Base-by-base conservation (phyloP, 2,113 vertebrate genomes). In the Poeciliopsis prolifica region DNA sequence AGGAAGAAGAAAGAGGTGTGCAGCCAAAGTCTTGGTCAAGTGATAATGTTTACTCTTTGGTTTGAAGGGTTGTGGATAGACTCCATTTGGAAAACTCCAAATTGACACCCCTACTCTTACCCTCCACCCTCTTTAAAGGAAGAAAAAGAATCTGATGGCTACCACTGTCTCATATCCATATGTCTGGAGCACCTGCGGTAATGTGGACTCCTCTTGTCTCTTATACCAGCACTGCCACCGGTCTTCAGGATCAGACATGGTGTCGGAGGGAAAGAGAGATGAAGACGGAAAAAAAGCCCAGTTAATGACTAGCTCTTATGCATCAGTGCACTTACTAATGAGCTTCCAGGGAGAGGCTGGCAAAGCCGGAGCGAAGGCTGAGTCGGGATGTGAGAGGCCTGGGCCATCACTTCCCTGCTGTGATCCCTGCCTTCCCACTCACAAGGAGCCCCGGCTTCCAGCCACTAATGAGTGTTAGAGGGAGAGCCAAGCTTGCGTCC, bases 291-390 rank as follows among this genome's bases (percentile, higher is more conserved):
- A 89, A 90, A 92, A 96, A 96, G 96, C 95, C 95, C 95, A 96
- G 96, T 96, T 98, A 99, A 99, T 98, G 97, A 98, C 97, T 96
- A 97, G 97, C 96, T 98, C 97, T 99, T 98, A 98, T 98, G 98
- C 97, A 99, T 99, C 97, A 97, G 95, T 97, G 97, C 96, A 95
- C 96, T 95, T 98, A 96, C 98, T 99, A 99, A 99, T 99, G 98
- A 99, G 97, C 98, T 99, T 97, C 96, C 96, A 97, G 96, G 96
- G 95, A 97, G 95, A 96, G 96, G 96, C 96, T 97, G 96, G 96
- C 95, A 95, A 95, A 97, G 95, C 95, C 96, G 92, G 96, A 95
- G 95, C 95, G 94, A 94, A 96, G 95, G 96, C 96, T 95, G 96
- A 96, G 94, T 94, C 92, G 95, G 96, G 96, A 98, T 97, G 96